phyloP scores from a whole-genome alignment of 1,140 invertebrate genomes.

The Brachionus calyciflorus region DNA sequence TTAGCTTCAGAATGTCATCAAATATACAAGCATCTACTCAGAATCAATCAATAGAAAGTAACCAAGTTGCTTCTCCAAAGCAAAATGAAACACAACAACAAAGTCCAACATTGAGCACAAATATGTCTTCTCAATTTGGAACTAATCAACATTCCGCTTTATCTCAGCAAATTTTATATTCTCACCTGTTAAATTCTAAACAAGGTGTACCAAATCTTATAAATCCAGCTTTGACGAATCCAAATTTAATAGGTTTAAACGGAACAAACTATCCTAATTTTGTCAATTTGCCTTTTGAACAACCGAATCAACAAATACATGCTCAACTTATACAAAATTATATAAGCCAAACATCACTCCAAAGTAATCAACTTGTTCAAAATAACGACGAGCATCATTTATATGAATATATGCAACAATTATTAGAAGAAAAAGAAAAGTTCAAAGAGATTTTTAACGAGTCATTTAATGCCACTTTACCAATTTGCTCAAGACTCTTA shows the following conservation, averaged over 20 bases:
- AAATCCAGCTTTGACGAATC: background rate
- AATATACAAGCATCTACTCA: too few relatives aligned
- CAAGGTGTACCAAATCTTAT: background rate
- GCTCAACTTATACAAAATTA: background rate
- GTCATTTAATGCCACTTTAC: constrained; percentile 19
- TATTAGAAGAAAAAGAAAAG: constrained; percentile 46
- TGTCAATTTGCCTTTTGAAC: background rate
- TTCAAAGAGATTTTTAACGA: constrained; percentile 42
- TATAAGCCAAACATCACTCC: background rate
- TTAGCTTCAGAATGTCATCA: too few relatives aligned
- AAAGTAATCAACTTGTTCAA: background rate
- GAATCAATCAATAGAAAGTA: too few relatives aligned
- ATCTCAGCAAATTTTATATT: background rate
- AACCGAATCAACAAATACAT: background rate
- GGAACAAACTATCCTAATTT: background rate
- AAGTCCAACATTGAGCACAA: background rate
- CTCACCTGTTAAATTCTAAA: background rate
- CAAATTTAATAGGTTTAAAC: background rate
- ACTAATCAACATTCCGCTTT: background rate
- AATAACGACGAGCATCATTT: constrained; percentile 3
- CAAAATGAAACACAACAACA: background rate
- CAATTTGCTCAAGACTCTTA: constrained; percentile 16
- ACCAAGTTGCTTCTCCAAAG: too few relatives aligned
- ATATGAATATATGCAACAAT: constrained; percentile 43
- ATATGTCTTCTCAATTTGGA: too few relatives aligned